A percentile compares a stretch with the other conserved stretches of the same genome.
Evolutionary conservation across 2,113 vertebrate species (phyloP).

Genomic region (Petrocephalus microphthalmus): DNA sequence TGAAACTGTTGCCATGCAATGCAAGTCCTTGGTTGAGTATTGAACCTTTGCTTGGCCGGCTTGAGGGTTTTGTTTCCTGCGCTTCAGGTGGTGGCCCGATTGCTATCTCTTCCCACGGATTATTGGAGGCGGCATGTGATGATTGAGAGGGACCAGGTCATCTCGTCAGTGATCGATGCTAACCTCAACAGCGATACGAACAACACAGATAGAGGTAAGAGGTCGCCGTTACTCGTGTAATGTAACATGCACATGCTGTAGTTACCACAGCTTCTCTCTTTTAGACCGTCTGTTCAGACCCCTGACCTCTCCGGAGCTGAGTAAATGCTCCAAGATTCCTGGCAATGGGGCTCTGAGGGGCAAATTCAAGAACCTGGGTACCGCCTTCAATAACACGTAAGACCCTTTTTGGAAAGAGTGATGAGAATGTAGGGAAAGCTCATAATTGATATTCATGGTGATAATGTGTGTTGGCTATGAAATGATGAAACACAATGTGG

Average conservation of each 20-base stretch:
- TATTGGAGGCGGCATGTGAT: conserved; percentile 63
- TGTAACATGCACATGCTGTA: not conserved
- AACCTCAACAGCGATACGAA: conserved; percentile 16
- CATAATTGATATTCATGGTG: not conserved
- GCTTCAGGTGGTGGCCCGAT: conserved; percentile 60
- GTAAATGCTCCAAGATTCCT: conserved; percentile 33
- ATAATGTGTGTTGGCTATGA: not conserved
- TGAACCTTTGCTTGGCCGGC: not conserved
- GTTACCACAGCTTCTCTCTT: not conserved
- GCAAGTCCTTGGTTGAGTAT: not conserved
- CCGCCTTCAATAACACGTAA: conserved; percentile 45
- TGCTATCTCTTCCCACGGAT: conserved; percentile 59
- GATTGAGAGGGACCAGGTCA: conserved; percentile 23
- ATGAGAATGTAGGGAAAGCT: not conserved
- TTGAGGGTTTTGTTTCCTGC: not conserved
- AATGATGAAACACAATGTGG: not conserved
- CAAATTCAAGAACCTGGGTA: conserved; percentile 44
- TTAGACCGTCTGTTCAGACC: conserved; percentile 57
- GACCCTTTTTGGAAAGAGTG: conserved; percentile 22
- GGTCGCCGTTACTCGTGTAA: not conserved
- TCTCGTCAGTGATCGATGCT: conserved; percentile 29
- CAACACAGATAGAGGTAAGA: conserved; percentile 36
- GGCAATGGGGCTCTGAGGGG: conserved; percentile 44
- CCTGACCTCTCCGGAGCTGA: conserved; percentile 54
- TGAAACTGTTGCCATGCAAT: not conserved